phyloP scores from a whole-genome alignment of 2,888 invertebrate species.

The Sinhomidia bicolor region DNA sequence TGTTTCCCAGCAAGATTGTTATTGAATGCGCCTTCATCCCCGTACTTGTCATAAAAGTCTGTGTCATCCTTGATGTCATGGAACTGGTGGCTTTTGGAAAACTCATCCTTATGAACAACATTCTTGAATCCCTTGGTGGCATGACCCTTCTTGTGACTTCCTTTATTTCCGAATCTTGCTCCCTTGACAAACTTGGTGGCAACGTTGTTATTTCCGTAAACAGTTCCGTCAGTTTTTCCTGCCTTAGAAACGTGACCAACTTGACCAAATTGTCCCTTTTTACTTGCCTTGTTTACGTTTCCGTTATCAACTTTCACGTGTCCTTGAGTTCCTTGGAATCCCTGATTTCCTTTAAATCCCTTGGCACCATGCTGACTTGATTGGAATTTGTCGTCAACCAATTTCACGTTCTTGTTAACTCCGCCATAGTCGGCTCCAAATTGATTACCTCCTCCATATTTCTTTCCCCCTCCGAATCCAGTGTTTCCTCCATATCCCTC shows the following conservation, averaged over 20 bases:
- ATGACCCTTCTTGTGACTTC: constrained; percentile 79
- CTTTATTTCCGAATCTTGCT: constrained; percentile 76
- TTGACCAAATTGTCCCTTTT: constrained; percentile 78
- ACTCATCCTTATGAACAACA: constrained; percentile 78
- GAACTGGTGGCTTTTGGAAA: constrained; percentile 77
- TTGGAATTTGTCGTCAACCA: constrained; percentile 66
- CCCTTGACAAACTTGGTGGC: constrained; percentile 77
- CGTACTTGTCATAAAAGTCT: constrained; percentile 78
- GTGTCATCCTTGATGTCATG: constrained; percentile 78
- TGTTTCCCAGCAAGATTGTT: constrained; percentile 77
- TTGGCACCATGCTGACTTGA: constrained; percentile 62
- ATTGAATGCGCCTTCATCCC: constrained; percentile 79
- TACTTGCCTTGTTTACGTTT: constrained; percentile 76
- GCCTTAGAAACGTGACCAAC: constrained; percentile 75
- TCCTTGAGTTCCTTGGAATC: constrained; percentile 61
- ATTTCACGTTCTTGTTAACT: constrained; percentile 74
- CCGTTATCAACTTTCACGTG: constrained; percentile 71
- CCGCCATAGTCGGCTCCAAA: constrained; percentile 75
- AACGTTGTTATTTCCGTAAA: constrained; percentile 76
- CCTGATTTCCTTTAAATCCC: constrained; percentile 77
- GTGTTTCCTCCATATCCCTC: constrained; percentile 32
- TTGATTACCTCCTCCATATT: constrained; percentile 72
- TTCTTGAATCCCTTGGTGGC: constrained; percentile 79
- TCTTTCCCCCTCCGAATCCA: constrained; percentile 59
- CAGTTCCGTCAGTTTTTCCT: constrained; percentile 75